phyloP scores from a whole-genome alignment of 2,797 vertebrate species.

The Anolis apletophallus region DNA sequence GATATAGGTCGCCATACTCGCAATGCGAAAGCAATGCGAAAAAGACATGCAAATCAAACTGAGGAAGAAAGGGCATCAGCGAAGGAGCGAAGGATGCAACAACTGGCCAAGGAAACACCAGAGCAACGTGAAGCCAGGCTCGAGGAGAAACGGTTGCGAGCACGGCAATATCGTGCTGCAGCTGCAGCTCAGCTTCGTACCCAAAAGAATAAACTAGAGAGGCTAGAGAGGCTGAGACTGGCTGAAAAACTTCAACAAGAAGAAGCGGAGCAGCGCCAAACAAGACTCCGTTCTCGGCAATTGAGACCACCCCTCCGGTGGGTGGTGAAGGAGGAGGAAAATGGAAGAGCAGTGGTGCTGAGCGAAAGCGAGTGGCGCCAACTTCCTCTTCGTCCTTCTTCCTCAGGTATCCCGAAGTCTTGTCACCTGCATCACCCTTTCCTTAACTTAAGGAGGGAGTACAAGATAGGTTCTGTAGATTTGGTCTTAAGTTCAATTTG shows the following conservation, averaged over 20 bases:
- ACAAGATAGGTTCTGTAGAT: too few species aligned
- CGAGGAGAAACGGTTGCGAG: slow-evolving; percentile 7
- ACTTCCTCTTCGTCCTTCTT: too few species aligned
- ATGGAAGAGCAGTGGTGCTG: too few species aligned
- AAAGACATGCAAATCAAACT: background rate
- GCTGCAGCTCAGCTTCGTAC: background rate
- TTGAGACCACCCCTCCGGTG: too few species aligned
- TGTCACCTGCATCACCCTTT: too few species aligned
- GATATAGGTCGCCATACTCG: background rate
- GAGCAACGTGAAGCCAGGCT: background rate
- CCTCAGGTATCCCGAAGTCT: too few species aligned
- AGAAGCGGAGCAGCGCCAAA: too few species aligned
- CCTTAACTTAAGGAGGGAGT: too few species aligned
- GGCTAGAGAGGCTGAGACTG: background rate
- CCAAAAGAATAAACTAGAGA: background rate
- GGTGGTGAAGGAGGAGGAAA: too few species aligned
- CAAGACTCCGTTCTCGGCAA: too few species aligned
- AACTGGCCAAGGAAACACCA: background rate
- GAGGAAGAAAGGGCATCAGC: background rate
- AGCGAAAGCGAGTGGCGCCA: too few species aligned
- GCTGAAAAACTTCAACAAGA: background rate
- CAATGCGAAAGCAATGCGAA: background rate
- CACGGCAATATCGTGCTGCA: background rate
- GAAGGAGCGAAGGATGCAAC: background rate
- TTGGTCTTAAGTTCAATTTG: too few species aligned